These are phyloP conservation scores for Leptura quadrifasciata DNA, from an alignment of 2,888 invertebrate species.

Conservation along the genomic window DNA sequence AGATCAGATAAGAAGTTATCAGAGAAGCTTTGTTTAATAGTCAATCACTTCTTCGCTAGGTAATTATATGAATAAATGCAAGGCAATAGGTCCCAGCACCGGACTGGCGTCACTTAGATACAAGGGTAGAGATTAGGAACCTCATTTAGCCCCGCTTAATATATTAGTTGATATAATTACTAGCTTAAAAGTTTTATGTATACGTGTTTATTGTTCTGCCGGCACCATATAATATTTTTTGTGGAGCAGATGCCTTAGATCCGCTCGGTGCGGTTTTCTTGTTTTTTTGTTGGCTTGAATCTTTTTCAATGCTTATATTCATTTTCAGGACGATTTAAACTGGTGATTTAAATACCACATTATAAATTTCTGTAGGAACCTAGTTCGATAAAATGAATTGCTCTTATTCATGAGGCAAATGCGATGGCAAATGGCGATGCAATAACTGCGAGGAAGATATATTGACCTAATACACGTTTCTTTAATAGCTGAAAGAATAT, in stretches of 20 bases:
- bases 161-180: conserved; percentile 32
- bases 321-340: neutral
- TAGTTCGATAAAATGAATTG: neutral
- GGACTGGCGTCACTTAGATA: conserved; percentile 35
- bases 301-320: too few relatives aligned
- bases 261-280: neutral
- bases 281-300: neutral
- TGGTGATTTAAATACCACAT: neutral
- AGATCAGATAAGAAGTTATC: conserved; percentile 57
- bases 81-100: conserved; percentile 40
- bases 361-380: neutral
- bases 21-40: conserved; percentile 53
- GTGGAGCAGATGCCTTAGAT: conserved; percentile 16
- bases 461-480: too few relatives aligned
- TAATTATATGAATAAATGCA: conserved; percentile 57
- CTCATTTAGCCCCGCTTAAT: conserved; percentile 29
- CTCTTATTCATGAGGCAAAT: neutral
- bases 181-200: conserved; percentile 6
- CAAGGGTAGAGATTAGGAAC: conserved; percentile 27
- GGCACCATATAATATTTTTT: conserved; percentile 1
- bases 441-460: neutral
- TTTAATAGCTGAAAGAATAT: too few relatives aligned
- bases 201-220: neutral
- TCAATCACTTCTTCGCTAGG: conserved; percentile 50
- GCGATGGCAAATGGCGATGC: neutral